Conservation (phyloP, 2,888 invertebrate species). For the Fragum sueziense region DNA sequence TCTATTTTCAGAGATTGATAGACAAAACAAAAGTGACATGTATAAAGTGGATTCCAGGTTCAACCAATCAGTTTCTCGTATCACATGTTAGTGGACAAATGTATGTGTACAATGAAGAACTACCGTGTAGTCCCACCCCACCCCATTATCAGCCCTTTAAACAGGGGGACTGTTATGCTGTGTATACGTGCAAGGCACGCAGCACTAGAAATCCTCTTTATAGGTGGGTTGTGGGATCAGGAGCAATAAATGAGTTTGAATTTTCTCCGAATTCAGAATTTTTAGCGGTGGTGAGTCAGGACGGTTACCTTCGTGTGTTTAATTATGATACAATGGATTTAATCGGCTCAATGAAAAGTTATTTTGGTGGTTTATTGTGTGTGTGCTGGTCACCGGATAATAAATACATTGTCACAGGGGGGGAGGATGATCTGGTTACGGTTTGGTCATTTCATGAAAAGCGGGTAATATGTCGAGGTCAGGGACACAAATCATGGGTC, state of each 20-base stretch:
- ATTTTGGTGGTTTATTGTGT: conserved; percentile 98
- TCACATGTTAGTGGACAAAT: conserved; percentile 98
- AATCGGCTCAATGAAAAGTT: conserved; percentile 94
- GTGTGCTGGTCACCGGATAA: conserved; percentile 99
- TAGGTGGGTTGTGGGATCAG: conserved; percentile 86
- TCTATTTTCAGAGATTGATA: conserved; percentile 93
- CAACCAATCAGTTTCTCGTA: conserved; percentile 95
- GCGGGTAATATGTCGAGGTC: conserved; percentile 97
- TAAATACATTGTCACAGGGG: conserved; percentile 94
- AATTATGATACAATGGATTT: conserved; percentile 99
- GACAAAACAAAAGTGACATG: conserved; percentile 98
- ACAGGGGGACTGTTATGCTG: conserved; percentile 95
- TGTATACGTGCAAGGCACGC: conserved; percentile 98
- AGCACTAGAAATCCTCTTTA: conserved; percentile 97
- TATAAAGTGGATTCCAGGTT: conserved; percentile 98
- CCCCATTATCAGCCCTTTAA: conserved; percentile 98
- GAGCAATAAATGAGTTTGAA: conserved; percentile 95
- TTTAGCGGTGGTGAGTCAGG: conserved; percentile 94
- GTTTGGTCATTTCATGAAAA: conserved; percentile 97
- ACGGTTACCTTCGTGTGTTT: conserved; percentile 96
- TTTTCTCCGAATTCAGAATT: conserved; percentile 97
- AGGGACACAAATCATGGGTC: conserved; percentile 99
- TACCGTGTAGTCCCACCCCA: conserved; percentile 93
- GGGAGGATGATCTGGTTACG: conserved; percentile 99
- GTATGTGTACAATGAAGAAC: conserved; percentile 96